These are phyloP conservation scores for Agelaius tricolor DNA, from an alignment of 2,113 vertebrate species.

Conservation along the genomic window DNA sequence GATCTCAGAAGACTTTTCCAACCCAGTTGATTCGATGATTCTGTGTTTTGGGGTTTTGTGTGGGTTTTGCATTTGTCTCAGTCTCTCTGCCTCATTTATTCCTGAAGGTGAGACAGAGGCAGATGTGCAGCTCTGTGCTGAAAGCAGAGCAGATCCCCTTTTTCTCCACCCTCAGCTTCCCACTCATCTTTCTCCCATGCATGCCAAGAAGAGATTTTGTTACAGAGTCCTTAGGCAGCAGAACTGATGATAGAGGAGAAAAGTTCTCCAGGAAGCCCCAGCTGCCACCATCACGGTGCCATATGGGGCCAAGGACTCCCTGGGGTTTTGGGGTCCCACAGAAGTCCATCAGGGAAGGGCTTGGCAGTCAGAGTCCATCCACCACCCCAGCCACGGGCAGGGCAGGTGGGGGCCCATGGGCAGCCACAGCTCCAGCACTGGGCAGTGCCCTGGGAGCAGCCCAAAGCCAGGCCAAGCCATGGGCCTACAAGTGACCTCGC, in stretches of 20 bases:
- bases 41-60: background rate
- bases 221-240: background rate
- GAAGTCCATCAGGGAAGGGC: background rate
- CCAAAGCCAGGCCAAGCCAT: accelerated
- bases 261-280: background rate
- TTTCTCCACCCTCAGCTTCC: background rate
- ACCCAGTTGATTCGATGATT: background rate
- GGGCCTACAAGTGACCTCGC: accelerated
- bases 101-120: background rate
- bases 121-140: background rate
- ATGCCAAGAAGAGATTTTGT: background rate
- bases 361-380: background rate
- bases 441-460: background rate
- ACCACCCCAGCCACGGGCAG: background rate
- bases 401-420: accelerated
- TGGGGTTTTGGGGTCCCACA: accelerated
- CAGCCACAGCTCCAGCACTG: background rate
- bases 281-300: accelerated
- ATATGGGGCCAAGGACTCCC: background rate
- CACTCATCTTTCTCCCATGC: background rate
- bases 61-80: accelerated
- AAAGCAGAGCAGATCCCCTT: background rate
- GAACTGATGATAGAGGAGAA: background rate
- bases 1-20: background rate
- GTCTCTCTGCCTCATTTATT: background rate